Evolutionary conservation across 2,888 invertebrate genomes (phyloP), one percentile per base, ranked within the genome.

Genomic region (Rhingia campestris): DNA sequence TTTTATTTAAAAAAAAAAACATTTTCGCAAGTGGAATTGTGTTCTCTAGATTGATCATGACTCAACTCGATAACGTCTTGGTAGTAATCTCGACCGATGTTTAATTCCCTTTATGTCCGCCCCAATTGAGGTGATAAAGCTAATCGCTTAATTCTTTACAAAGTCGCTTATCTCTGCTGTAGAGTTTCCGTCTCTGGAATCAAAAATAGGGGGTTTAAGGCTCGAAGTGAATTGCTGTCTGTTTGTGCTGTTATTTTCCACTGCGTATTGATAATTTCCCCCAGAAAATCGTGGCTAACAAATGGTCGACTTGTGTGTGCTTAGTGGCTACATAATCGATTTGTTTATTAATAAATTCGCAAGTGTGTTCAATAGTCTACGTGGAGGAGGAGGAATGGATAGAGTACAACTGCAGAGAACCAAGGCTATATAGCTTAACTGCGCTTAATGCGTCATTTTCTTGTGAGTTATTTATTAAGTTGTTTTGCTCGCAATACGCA

Each of bases 91-190:
- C 39, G 69, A 49, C 49, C 51, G 67, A 30, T 49, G 51, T 69
- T 59, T 2, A 37, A 45, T 45, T 58, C 45, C 12, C 45, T 61
- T 61, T 61, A 14, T 76, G 76, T 72, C 59, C 45, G 54, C 32
- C 39, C 32, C 63, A 70, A 35, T 70, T 58, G 35, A 39, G 7
- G 75, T 39, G 76, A 81, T 81, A 81, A 74, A 61, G 76, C 66
- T 74, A 66, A 72, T 76, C 76, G 54, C 22, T 72, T 66, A 47
- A 54, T 43, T 70, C 63, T 41, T 32, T 70, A 6, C 56, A 41
- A 22, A 63, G 56, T 64, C 33, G 32, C 54, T 66, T 59, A 54
- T 54, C 63, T 73, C 35, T 73, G 30, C 53, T 6, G n/a, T 39
- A 53, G 33, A 75, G 51, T 59, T 30, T 51, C 41, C 35, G 43